Base-by-base conservation (phyloP, 2,888 invertebrate genomes). In the Stenurella melanura region DNA sequence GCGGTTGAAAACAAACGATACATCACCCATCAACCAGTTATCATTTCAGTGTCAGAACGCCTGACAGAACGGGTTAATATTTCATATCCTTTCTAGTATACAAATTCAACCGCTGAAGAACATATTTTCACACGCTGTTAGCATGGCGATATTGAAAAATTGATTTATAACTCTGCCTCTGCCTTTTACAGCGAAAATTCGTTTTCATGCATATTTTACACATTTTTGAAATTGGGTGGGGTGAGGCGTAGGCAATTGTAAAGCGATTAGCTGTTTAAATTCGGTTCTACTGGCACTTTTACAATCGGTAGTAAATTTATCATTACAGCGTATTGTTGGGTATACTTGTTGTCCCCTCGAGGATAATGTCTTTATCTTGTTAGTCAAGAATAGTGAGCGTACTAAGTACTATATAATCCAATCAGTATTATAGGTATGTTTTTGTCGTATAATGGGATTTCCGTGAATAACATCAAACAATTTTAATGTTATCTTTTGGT, bases 131-230 rank as follows among this genome's bases (percentile, higher is more conserved):
- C 83, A 83, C 82, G 82, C 80, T 82, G 83, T 83, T 84, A 82
- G 81, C 81, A 77, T 68, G 78, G 75, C 77, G 80, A 81, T 82
- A 83, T 82, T 82, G 82, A 84, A 84, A 83, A 81, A 82, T 81
- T 84, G 83, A 83, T 83, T 84, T 84, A 83, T 76, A 77, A 79
- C 82, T 73, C 69, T 75, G 77, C 80, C 79, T 76, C 70, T 66
- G 70, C 78, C 80, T 80, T 78, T 81, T 81, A 78, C 81, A 78
- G 66, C 77, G 80, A 81, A 83, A 85, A 81, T 83, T 82, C 84
- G 81, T 80, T 83, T 84, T 81, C 84, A 84, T 84, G 83, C 84
- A 85, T 85, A 85, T 83, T 85, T 85, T 83, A 84, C 79, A 74
- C 75, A 78, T 81, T 81, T 81, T 77, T 74, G 77, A 78, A 79